Base-by-base conservation (phyloP, 2,113 vertebrate species). In the Chinchilla lanigera region DNA sequence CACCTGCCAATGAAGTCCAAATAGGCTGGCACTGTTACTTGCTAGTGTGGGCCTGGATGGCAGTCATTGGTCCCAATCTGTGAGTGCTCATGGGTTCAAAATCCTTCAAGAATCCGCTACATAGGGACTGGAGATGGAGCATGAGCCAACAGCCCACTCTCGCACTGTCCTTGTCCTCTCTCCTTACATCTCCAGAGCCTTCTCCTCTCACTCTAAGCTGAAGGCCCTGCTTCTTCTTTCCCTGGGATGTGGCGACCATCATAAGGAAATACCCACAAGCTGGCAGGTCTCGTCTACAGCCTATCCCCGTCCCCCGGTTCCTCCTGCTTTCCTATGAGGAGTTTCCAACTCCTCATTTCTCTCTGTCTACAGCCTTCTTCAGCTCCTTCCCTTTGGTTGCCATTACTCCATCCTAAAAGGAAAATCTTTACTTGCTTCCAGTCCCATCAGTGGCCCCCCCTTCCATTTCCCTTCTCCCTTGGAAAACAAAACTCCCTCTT, bases 251-350 rank as follows among this genome's bases (percentile, higher is more conserved):
- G 78, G 28, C 52, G 3, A 26, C 1, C 44, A 7, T 52, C 20
- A 24, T 1, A n/a, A 73, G 33, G 38, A 38, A 73, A 41, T 0
- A 7, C 2, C 17, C 50, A 1, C 24, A 22, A 20, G 33, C 9
- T 24, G 26, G 69, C 17, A 7, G 17, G 28, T 73, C 0, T 17
- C 28, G 13, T 5, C 38, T 9, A 6, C 44, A 20, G 1, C 7
- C 35, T 8, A 1, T 47, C 44, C 22, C 35, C 14, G 3, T 5
- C 28, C 47, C 41, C 67, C 20, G 5, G 28, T 26, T 38, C 20
- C 56, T 30, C 54, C n/a, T 44, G 44, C 30, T 24, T 58, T n/a
- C 28, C 54, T 52, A 24, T 11, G 30, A 5, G 2, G 20, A 47
- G 35, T 20, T 11, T 28, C n/a, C 11, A 3, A 26, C n/a, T 50